Base-by-base conservation (phyloP, 2,113 vertebrate genomes). In the Colistium nudipinnis region DNA sequence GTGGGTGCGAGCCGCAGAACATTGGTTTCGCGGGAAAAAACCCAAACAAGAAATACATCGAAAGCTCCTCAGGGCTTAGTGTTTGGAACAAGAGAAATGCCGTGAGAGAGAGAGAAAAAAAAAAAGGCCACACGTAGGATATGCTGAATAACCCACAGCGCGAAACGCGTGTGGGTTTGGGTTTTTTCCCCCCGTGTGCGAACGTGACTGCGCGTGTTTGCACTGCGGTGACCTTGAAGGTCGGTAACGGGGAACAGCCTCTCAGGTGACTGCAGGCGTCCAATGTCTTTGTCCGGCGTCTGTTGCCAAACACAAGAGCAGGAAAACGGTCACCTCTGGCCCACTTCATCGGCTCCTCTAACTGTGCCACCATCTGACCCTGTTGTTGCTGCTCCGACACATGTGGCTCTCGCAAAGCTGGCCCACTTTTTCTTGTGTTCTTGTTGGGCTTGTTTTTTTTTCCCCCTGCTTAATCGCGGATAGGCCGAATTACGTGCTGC, bases 321-420 rank as follows among this genome's bases (percentile, higher is more conserved):
- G 91, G 91, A 93, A 93, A 91, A 84, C 56, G 6, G 13, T 92
- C 76, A 90, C 90, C 92, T 88, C 80, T 93, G 88, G 57, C 78
- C 87, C 78, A 92, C 80, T 90, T 87, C 52, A 74, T 41, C 64
- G 65, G 59, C 66, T 17, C 45, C 39, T 47, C 53, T 7, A 1
- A 59, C 59, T 31, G 8, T 16, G 31, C 45, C 17, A 11, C 47
- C 14, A 0, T 44, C 20, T 63, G 60, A 79, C 66, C 55, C 14
- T 39, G 25, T 43, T 74, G 35, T 49, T 27, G 53, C 54, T 60
- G 54, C 36, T 0, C 9, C 38, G 36, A 6, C 16, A 43, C 52
- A 5, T n/a, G 22, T 20, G 30, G 4, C 2, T 27, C 25, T 4
- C 12, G 0, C 13, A 12, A 14, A n/a, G 9, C 30, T 5, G 27